Base-by-base conservation (phyloP, 2,888 invertebrate species). In the Gasteruption jaculator region DNA sequence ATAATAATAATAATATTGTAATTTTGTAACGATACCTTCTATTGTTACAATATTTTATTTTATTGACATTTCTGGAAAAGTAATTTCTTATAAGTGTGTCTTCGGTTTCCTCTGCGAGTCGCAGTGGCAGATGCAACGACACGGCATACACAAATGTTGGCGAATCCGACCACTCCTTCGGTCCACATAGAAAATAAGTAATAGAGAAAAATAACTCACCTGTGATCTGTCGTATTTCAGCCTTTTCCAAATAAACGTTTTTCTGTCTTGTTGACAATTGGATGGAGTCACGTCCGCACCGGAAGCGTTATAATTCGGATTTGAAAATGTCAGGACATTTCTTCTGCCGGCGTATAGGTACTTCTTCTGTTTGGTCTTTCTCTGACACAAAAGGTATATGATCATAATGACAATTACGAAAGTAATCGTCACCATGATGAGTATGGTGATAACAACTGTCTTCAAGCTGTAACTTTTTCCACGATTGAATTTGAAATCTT, bases 241-340 rank as follows among this genome's bases (percentile, higher is more conserved):
- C 58, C 86, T 80, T 54, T 80, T 81, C 82, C 83, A 83, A 41
- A 82, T 77, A 56, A 79, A 81, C 6, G 77, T 77, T 56, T 78
- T 81, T 46, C 76, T 76, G 52, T 78, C 77, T 11, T 63, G 60
- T 7, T 50, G 56, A 1, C 54, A 45, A 49, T 59, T 62, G 20
- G 57, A 52, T 3, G 74, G 71, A 8, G 61, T 62, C 27, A 74
- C 72, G 12, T 76, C 76, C 20, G 74, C 75, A 27, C 79, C 72
- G 3, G 75, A 74, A 32, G 74, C 77, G 54, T 81, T 81, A 65
- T 92, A 93, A 67, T 91, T 91, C 3, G 92, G 92, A 74, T 93
- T 92, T 31, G 90, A 85, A 71, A 91, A 92, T 1, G 89, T 89
- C 56, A 90, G 77, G 15, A 88, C 85, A 29, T 85, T 85, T 52